Evolutionary conservation across 2,113 vertebrate genomes (phyloP), one percentile per base, ranked within the genome.

Genomic region (Lampris megalopsis): DNA sequence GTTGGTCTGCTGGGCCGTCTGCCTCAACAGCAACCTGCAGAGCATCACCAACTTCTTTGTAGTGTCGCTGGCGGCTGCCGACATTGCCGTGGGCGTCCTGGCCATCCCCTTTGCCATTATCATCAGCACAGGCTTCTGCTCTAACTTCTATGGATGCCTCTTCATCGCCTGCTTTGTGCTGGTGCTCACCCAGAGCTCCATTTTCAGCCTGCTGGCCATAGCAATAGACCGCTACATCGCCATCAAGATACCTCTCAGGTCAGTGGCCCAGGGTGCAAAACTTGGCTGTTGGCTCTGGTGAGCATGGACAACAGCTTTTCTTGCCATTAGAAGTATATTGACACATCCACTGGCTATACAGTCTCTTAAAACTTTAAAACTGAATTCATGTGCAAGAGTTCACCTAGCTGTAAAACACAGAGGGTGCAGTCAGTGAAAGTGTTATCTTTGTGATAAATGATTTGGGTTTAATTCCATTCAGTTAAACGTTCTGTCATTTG

Each of bases 1-100:
- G 82, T 92, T 99, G 77, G 98, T 99, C 80, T 98, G 97, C 93
- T 99, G 98, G 98, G 98, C 98, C 0, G 98, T 99, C 75, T 95
- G 92, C 69, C 83, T 97, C 73, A 99, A 99, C 82, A 97, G 96
- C 92, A 98, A 98, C 92, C 91, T 99, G 82, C 98, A 97, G 94
- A 99, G 93, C 78, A 96, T 97, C 94, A 99, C 98, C 89, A 98
- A 99, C 92, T 98, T 96, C 82, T 99, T 99, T 0, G 96, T 99
- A 93, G 97, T 97, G 81, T 99, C 98, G 0, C 92, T 99, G 92
- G 98, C 98, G 0, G 95, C 94, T 6, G 98, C 98, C 0, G 98
- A 99, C 93, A 98, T 99, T 0, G 97, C 98, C 0, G 98, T 99
- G 86, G 98, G 98, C 0, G 93, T 98, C 79, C 95, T 99, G 49